These are phyloP conservation scores for Hypselothyrea guttata DNA, from an alignment of 2,888 invertebrate species.

Conservation along the genomic window DNA sequence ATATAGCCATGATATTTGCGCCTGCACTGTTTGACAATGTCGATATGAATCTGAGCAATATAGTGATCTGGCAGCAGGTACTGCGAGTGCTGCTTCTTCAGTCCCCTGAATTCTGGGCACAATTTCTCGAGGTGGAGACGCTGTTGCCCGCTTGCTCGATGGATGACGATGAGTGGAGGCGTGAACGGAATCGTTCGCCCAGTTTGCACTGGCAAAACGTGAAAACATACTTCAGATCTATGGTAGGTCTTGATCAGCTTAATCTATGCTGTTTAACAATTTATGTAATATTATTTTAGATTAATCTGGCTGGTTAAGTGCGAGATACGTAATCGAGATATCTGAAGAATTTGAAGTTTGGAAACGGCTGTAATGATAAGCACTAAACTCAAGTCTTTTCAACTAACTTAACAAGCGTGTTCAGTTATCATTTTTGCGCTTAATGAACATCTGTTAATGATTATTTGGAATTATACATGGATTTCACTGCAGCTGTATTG, in stretches of 20 bases:
- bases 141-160: slow-evolving; percentile 26
- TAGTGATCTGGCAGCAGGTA: slow-evolving; percentile 61
- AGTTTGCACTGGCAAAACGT: slow-evolving; percentile 51
- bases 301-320: slow-evolving; percentile 45
- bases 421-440: too few relatives aligned
- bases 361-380: too few relatives aligned
- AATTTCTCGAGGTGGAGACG: slow-evolving; percentile 59
- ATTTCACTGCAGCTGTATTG: too few relatives aligned
- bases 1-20: slow-evolving; percentile 62
- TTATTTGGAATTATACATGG: too few relatives aligned
- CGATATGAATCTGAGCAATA: slow-evolving; percentile 53
- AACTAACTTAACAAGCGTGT: too few relatives aligned
- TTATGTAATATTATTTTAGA: slow-evolving; percentile 20
- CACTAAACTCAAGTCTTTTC: too few relatives aligned
- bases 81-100: slow-evolving; percentile 39
- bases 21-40: slow-evolving; percentile 62
- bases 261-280: not conserved
- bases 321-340: not conserved
- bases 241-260: slow-evolving; percentile 41
- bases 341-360: too few relatives aligned
- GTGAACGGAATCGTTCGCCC: slow-evolving; percentile 32
- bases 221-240: slow-evolving; percentile 65
- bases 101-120: slow-evolving; percentile 51
- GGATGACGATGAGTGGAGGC: slow-evolving; percentile 46
- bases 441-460: too few relatives aligned